Percentiles rank a stretch among this genome's conserved stretches.
phyloP scores from a whole-genome alignment of 2,888 invertebrate genomes.

The Himalopsyche tibetana region DNA sequence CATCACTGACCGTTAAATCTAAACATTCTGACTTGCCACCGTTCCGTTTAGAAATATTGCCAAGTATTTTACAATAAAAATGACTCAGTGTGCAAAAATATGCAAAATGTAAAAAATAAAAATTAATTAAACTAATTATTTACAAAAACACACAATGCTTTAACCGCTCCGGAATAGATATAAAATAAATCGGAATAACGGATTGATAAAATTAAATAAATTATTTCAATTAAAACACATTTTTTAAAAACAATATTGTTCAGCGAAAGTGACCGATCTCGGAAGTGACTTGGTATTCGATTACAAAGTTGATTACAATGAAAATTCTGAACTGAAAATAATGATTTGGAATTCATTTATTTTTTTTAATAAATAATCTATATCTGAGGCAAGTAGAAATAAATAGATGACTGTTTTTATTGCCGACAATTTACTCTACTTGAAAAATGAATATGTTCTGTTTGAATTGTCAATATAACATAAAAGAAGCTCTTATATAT shows the following conservation, averaged over 20 bases:
- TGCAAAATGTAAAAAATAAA: conserved; percentile 57
- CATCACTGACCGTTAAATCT: conserved; percentile 24
- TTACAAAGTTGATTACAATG: too few relatives aligned
- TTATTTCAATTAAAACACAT: conserved; percentile 48
- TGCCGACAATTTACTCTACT: not conserved
- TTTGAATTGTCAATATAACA: conserved; percentile 41
- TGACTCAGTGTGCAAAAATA: conserved; percentile 61
- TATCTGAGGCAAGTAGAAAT: too few relatives aligned
- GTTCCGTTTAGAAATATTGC: conserved; percentile 51
- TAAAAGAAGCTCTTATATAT: conserved; percentile 60
- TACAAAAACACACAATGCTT: conserved; percentile 54
- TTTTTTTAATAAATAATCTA: too few relatives aligned
- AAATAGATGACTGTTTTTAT: not conserved
- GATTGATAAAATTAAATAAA: conserved; percentile 50
- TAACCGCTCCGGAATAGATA: conserved; percentile 46
- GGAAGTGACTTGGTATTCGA: too few relatives aligned
- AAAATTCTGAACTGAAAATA: too few relatives aligned
- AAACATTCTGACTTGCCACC: conserved; percentile 40
- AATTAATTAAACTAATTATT: conserved; percentile 53
- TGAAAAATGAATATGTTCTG: conserved; percentile 1
- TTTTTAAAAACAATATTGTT: conserved; percentile 22
- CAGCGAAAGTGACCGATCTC: conserved; percentile 31
- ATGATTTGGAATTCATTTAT: too few relatives aligned
- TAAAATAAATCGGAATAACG: conserved; percentile 42
- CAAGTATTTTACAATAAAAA: conserved; percentile 48